Base-by-base conservation (phyloP, 2,797 vertebrate genomes). In the Anguilla anguilla region DNA sequence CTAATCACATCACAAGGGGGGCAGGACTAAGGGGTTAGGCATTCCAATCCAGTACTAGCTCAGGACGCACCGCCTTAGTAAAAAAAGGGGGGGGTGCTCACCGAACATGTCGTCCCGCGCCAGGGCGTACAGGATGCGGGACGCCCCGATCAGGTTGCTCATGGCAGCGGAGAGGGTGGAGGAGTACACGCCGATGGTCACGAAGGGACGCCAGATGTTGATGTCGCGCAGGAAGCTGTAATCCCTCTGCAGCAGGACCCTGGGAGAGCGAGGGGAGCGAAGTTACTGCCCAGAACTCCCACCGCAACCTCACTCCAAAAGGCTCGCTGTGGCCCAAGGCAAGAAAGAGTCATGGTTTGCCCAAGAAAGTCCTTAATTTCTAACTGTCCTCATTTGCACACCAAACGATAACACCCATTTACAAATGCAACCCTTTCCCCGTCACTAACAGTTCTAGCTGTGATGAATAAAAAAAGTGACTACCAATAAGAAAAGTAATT, bases 91-190 rank as follows among this genome's bases (percentile, higher is more conserved):
- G 28, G 25, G 35, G 19, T 43, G 39, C 77, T 81, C 77, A 81
- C 97, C 98, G 0, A 98, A 98, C 89, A 98, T 91, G 92, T 98
- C 97, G 22, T 98, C 97, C 72, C 96, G 94, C 46, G 97, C 97
- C 91, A 98, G 92, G 2, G 97, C 98, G 0, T 97, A 98, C 5
- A 98, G 97, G 92, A 98, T 97, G 4, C 97, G 97, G 0, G 98
- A 98, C 0, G 97, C 97, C 49, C 98, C 97, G 0, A 98, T 98
- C 64, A 98, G 95, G 92, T 97, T 98, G 92, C 97, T 97, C 98
- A 98, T 98, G 89, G 98, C 96, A 0, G 98, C 97, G 0, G 97
- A 98, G 3, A 98, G 93, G 0, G 97, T 98, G 84, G 98, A 98
- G 88, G 94, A 97, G 0, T 98, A 98, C 84, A 98, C 96, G 0